A percentile compares a stretch with the other conserved stretches of the same genome.
Evolutionary conservation across 2,888 invertebrate species (phyloP).

Genomic region (Aleiodes leptofemur): DNA sequence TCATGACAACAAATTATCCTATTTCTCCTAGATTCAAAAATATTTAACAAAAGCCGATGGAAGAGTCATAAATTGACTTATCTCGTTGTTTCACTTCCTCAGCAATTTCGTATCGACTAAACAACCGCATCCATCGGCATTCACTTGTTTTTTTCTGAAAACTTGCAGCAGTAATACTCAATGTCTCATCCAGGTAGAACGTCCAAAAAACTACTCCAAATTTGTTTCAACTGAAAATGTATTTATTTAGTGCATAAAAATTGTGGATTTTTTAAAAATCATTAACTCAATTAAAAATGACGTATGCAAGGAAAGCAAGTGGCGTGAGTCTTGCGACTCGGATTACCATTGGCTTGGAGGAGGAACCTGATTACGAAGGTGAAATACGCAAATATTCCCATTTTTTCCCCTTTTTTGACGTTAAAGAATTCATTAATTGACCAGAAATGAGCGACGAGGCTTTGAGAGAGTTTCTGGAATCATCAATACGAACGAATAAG

Average conservation of each 20-base stretch:
- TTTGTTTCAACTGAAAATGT: background rate
- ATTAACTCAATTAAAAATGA: constrained; percentile 43
- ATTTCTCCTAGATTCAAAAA: too few relatives aligned
- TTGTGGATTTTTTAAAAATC: background rate
- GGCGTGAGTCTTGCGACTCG: constrained; percentile 53
- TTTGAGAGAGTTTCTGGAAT: constrained; percentile 57
- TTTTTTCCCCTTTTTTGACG: background rate
- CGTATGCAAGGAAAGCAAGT: constrained; percentile 53
- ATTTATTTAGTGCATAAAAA: background rate
- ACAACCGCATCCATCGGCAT: background rate
- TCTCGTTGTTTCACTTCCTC: too few relatives aligned
- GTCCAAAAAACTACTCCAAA: background rate
- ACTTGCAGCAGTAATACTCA: too few relatives aligned
- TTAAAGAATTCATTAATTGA: constrained; percentile 13
- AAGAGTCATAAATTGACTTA: too few relatives aligned
- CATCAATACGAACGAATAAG: constrained; percentile 58
- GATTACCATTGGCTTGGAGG: constrained; percentile 45
- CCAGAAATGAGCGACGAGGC: constrained; percentile 65
- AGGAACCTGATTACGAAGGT: constrained; percentile 58
- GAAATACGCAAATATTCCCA: background rate
- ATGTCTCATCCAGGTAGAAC: too few relatives aligned
- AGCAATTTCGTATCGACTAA: constrained; percentile 8
- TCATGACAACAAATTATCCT: too few relatives aligned
- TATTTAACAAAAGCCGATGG: too few relatives aligned
- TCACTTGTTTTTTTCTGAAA: background rate